Conservation (phyloP, 2,113 vertebrate species). For the Lipotes vexillifer region DNA sequence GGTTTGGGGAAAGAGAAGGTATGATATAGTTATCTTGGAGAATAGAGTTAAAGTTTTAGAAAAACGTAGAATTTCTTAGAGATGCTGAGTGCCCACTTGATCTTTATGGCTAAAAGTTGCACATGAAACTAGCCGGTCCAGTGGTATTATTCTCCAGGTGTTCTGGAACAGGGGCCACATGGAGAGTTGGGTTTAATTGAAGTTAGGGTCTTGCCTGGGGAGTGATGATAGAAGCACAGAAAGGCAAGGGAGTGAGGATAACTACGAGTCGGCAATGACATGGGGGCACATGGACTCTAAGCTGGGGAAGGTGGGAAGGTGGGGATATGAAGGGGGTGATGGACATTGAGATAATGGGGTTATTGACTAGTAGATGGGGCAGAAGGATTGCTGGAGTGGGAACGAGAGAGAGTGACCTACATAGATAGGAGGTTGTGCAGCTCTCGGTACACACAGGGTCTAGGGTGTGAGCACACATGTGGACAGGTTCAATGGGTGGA, state of each 20-base stretch:
- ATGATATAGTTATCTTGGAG: not conserved
- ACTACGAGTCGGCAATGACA: accelerated
- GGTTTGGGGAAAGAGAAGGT: not conserved
- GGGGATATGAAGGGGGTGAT: not conserved
- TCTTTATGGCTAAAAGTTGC: not conserved
- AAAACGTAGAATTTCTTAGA: not conserved
- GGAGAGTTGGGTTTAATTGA: not conserved
- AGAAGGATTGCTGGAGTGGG: not conserved
- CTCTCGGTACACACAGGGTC: not conserved
- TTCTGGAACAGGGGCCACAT: not conserved
- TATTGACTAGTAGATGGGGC: not conserved
- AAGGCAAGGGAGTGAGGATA: not conserved
- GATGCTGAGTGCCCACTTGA: not conserved
- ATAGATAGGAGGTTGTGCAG: not conserved
- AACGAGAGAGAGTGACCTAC: not conserved
- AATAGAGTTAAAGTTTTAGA: not conserved
- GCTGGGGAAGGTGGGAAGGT: not conserved
- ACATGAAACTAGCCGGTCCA: not conserved
- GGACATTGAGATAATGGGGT: not conserved
- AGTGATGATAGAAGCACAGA: not conserved
- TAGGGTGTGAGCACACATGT: not conserved
- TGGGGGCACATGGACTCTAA: not conserved
- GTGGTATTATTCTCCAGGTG: not conserved
- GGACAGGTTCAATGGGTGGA: not conserved
- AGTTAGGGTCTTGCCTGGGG: not conserved